Base-by-base conservation (phyloP, 2,888 invertebrate genomes). In the Seira musarum region DNA sequence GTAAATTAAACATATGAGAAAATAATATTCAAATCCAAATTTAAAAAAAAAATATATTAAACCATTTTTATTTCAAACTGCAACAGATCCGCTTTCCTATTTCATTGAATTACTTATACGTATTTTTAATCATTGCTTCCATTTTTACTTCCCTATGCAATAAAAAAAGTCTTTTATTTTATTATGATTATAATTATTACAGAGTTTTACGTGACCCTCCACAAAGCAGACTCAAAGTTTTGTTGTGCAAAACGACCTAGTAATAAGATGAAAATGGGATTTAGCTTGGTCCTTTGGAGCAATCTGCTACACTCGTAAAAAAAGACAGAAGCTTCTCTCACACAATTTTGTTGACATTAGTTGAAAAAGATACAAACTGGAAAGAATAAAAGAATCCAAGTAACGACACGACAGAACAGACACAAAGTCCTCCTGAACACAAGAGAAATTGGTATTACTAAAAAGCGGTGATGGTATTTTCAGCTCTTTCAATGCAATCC, bases 311-410 rank as follows among this genome's bases (percentile, higher is more conserved):
- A 8, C 40, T 60, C 22, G 22, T 35, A 35, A 70, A 60, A 10
- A 63, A 40, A 21, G 53, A 53, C 53, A 17, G 6, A 17, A 13
- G 6, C 53, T 53, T 30, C n/a, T n/a, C n/a, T 30, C 30, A 30
- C 2, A 22, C 69, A 40, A 61, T 63, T 61, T 61, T 71, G 70
- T 71, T 71, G 61, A 63, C 70, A 71, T 71, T 40, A 61, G 70
- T 71, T 71, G n/a, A 63, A 71, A 71, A 61, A 60, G 70, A 61
- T 61, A 71, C 70, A 71, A 10, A 3, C 17, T n/a, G 2, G 2
- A 22, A 2, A 6, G 22, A 6, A 53, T 53, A n/a, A 30, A 30
- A 30, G 30, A 30, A 30, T 2, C 30, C 30, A 2, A 30, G 30
- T 2, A 30, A 30, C 3, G 30, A 30, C 30, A 30, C 30, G 30